A percentile compares a stretch with the other conserved stretches of the same genome.
These are phyloP conservation scores for Eucera pruinosa DNA, from an alignment of 2,888 invertebrate species.

Conservation along the genomic window DNA sequence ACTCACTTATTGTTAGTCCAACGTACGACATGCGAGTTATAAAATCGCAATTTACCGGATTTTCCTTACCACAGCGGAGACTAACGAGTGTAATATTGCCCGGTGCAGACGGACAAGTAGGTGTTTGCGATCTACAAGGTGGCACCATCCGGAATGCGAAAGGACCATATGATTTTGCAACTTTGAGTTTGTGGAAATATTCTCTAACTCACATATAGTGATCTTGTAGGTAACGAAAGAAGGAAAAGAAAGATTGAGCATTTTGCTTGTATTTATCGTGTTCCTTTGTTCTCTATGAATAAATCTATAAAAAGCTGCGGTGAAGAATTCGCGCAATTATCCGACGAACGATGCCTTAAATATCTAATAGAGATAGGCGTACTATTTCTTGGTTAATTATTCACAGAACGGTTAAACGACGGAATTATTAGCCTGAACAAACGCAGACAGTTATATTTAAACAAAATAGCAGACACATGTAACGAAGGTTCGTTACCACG, in stretches of 20 bases:
- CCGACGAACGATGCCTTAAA: not conserved
- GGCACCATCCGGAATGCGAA: conserved; percentile 2
- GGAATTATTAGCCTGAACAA: conserved; percentile 48
- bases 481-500: conserved; percentile 46
- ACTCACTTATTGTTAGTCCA: not conserved
- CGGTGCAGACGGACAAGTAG: conserved; percentile 7
- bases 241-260: not conserved
- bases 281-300: not conserved
- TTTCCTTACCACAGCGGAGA: conserved; percentile 30
- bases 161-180: not conserved
- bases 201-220: not conserved
- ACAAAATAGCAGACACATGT: conserved; percentile 30
- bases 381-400: conserved; percentile 19
- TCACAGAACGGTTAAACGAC: conserved; percentile 17
- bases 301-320: not conserved
- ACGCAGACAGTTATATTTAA: conserved; percentile 25
- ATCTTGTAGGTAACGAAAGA: no score
- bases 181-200: not conserved
- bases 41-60: conserved; percentile 47
- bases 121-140: conserved; percentile 18
- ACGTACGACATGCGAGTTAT: conserved; percentile 23
- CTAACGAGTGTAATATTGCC: conserved; percentile 48
- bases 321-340: not conserved
- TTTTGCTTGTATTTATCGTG: not conserved
- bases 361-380: conserved; percentile 2